Percentiles rank a stretch among this genome's conserved stretches.
Conservation (phyloP, 2,797 vertebrate species). For the Falco naumanni region DNA sequence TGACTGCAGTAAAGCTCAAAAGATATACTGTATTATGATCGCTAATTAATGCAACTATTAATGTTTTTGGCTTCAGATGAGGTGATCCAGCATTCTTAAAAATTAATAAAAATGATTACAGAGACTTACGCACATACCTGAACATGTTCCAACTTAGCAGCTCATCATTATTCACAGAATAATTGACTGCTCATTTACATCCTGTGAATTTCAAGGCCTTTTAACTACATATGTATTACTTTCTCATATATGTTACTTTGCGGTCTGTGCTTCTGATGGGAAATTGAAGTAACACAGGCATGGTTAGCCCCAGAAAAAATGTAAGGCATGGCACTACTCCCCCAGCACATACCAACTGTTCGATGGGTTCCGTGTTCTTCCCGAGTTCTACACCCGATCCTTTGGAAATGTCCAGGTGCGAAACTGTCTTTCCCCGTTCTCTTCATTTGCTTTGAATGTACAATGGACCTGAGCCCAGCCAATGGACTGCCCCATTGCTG, state of each 20-base stretch:
- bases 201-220: conserved; percentile 29
- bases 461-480: accelerated
- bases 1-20: conserved; percentile 21
- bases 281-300: neutral
- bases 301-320: neutral
- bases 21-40: conserved; percentile 38
- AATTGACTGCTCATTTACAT: conserved; percentile 48
- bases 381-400: neutral
- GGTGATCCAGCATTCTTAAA: conserved; percentile 61
- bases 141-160: conserved; percentile 42
- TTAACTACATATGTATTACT: neutral
- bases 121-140: conserved; percentile 18
- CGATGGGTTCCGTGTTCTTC: neutral
- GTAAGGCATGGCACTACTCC: neutral
- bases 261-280: neutral
- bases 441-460: neutral
- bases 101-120: conserved; percentile 49
- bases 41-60: conserved; percentile 51
- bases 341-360: neutral
- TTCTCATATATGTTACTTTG: neutral
- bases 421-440: neutral
- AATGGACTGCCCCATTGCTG: neutral
- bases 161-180: conserved; percentile 42
- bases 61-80: conserved; percentile 45
- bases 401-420: neutral